These are phyloP conservation scores for Callopanchax toddi DNA, from an alignment of 2,113 vertebrate species.

Conservation along the genomic window DNA sequence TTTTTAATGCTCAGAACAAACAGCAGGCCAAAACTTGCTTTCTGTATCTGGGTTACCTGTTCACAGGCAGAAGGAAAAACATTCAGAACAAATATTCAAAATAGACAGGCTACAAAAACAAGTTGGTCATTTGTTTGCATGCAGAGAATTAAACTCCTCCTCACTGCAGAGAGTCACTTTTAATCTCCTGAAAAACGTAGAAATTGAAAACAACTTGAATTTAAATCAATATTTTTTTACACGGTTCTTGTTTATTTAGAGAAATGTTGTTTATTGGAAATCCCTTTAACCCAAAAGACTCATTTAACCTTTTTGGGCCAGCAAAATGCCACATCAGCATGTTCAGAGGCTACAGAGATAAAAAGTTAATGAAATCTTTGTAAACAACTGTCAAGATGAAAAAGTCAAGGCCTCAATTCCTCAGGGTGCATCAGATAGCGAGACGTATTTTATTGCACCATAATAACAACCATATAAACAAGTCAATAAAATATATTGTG, in stretches of 20 bases:
- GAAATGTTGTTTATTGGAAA: too few relatives aligned
- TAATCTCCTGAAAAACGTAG: not conserved
- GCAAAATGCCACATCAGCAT: conserved; percentile 20
- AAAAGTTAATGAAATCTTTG: not conserved
- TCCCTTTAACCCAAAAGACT: conserved; percentile 17
- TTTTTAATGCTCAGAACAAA: conserved; percentile 2
- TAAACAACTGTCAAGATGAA: not conserved
- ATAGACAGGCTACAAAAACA: too few relatives aligned
- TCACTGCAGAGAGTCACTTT: not conserved
- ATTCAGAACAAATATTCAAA: conserved; percentile 22
- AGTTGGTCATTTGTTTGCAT: not conserved
- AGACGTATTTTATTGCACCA: not conserved
- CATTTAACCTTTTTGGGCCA: conserved; percentile 5
- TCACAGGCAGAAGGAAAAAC: conserved; percentile 11
- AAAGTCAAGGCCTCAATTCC: not conserved
- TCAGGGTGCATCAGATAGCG: not conserved
- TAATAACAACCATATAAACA: not conserved
- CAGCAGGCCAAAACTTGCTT: not conserved
- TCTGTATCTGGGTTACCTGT: conserved; percentile 14
- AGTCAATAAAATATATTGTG: not conserved
- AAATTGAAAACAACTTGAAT: too few relatives aligned
- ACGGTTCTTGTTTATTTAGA: too few relatives aligned
- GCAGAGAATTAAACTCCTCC: not conserved
- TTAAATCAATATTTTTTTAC: too few relatives aligned
- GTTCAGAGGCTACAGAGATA: not conserved